A percentile compares a stretch with the other conserved stretches of the same genome.
phyloP scores from a whole-genome alignment of 2,797 vertebrate genomes.

The Holocentrus rufus region DNA sequence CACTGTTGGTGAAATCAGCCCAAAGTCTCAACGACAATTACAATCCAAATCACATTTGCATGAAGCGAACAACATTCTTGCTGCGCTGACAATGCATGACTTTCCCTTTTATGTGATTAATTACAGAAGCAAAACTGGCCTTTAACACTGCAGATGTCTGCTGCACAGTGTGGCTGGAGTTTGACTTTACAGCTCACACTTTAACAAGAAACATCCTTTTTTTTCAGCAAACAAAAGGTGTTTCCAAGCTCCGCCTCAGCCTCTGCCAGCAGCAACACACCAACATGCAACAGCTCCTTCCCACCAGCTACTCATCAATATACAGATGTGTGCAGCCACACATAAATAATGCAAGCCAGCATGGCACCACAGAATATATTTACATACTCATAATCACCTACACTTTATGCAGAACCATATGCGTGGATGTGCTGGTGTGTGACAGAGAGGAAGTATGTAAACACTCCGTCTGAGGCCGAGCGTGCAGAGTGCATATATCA shows the following conservation, averaged over 20 bases:
- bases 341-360: constrained; percentile 2
- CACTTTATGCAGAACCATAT: constrained; percentile 10
- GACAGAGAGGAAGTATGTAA: constrained; percentile 28
- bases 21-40: no score
- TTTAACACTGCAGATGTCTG: no score
- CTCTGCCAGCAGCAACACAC: not conserved
- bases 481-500: constrained; percentile 62
- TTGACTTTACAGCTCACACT: no score
- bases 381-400: constrained; percentile 28
- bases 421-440: constrained; percentile 10
- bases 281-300: not conserved
- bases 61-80: no score
- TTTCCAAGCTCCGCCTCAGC: no score
- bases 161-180: no score
- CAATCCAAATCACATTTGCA: no score
- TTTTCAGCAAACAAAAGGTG: no score
- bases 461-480: constrained; percentile 44
- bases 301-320: not conserved
- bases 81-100: no score
- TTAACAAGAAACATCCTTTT: not conserved
- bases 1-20: no score
- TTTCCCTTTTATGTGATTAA: no score
- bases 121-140: no score
- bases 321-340: not conserved
- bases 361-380: constrained; percentile 18